Evolutionary conservation across 1,140 invertebrate genomes (phyloP), one percentile per base, ranked within the genome.

Genomic region (Acromyrmex echinatior): DNA sequence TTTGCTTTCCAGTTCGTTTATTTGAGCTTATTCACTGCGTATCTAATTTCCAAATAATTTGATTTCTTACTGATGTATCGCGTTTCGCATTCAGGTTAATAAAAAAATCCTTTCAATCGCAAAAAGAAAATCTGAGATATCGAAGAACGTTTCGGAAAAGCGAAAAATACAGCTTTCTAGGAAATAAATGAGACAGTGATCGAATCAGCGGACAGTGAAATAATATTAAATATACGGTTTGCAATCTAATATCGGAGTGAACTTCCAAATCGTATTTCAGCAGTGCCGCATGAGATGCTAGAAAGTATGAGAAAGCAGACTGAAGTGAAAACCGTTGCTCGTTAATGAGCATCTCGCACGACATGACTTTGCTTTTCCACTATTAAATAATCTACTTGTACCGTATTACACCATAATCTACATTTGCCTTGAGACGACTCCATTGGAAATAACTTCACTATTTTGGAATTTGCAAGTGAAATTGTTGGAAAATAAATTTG

Each of bases 341-440:
- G n/a, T 76, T 84, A 84, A 84, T 62, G 58, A 84, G 70, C 68
- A 74, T 84, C 56, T 51, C 39, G 39, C 70, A 53, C 80, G 70
- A 84, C 80, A 84, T 28, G 80, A 84, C 25, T 84, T 84, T 84
- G 80, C 80, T 76, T 39, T 84, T 62, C 56, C 58, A 31, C 25
- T 58, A 66, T 80, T 65, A 63, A 80, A 80, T 80, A 80, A 80
- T 80, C 78, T 80, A 70, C 70, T 76, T 51, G 70, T 35, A 49
- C 25, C 25, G 4, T 76, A 84, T 84, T 51, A 63, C 56, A 76
- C n/a, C 39, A 12, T 76, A 63, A 76, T 84, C 58, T 76, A 76
- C 70, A 76, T 84, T 51, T 51, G 56, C 45, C 58, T 35, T 45
- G n/a, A 18, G 31, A 35, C 14, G n/a, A 56, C 63, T 74, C 53